Evolutionary conservation across 2,113 vertebrate genomes (phyloP), one percentile per base, ranked within the genome.

Genomic region (Coturnix japonica): DNA sequence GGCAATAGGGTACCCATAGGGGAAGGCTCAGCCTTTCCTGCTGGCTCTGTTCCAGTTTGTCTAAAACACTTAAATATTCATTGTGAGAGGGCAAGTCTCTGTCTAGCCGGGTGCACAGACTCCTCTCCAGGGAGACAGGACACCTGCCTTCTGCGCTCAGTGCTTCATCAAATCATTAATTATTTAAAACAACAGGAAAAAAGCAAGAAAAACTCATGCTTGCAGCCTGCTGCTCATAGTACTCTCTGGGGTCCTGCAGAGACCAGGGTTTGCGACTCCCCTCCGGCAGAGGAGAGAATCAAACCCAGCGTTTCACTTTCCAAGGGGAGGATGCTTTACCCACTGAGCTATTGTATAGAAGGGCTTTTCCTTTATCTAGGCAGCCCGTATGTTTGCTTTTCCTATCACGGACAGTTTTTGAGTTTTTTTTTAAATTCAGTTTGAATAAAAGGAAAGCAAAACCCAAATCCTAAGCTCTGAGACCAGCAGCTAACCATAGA

Each of bases 181-280:
- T 95, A 96, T 96, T 96, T 91, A 96, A 96, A 94, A 92, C 64
- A 94, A 56, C 87, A 95, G 95, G 72, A 90, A 95, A 95, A 85
- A 46, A 82, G 81, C 54, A 91, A 94, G 90, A 87, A 87, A 82
- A 91, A 80, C 37, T 75, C 67, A 87, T 13, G 87, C 76, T 67
- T 5, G 2, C 51, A 82, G 93, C 82, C 90, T 85, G 87, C 81
- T 91, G 67, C 87, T 92, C 72, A 57, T 0, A 0, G 28, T n/a
- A 46, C 64, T 92, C 91, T 82, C 94, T 74, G 75, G 93, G 90
- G 94, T 95, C 75, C 89, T 77, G 69, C 17, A 51, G 60, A 77
- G 51, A 80, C 35, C 17, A 46, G 59, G 87, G 87, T 82, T 91
- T 90, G 72, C 43, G 70, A 71, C 87, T 94, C 90, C 90, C 93